Percentiles rank a stretch among this genome's conserved stretches.
Conservation (phyloP, 2,113 vertebrate species). For the Xiphophorus couchianus region DNA sequence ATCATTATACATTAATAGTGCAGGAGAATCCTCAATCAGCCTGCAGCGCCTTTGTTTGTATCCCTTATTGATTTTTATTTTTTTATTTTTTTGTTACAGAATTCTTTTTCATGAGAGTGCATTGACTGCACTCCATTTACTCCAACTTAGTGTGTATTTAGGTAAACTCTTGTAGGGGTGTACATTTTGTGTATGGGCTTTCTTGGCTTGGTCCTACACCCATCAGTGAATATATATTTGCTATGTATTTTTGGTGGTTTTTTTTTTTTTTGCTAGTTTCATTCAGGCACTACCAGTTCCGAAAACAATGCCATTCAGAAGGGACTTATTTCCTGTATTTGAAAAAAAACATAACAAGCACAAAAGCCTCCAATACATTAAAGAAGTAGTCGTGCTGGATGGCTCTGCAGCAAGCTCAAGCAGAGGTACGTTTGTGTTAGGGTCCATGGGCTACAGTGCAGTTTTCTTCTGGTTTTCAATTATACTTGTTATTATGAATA, state of each 20-base stretch:
- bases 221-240: not conserved
- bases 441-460: not conserved
- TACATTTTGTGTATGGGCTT: not conserved
- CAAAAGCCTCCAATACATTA: not conserved
- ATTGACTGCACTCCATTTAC: conserved; percentile 53
- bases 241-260: not conserved
- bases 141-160: conserved; percentile 18
- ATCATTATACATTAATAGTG: conserved; percentile 67
- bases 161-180: not conserved
- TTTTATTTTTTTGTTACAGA: conserved; percentile 12
- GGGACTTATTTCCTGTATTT: not conserved
- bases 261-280: not conserved
- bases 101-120: conserved; percentile 60
- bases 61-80: conserved; percentile 63
- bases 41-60: conserved; percentile 61
- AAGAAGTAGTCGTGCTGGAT: not conserved
- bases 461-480: not conserved
- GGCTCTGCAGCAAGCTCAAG: not conserved
- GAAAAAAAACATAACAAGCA: not conserved
- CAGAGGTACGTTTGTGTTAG: not conserved
- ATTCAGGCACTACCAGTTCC: not conserved
- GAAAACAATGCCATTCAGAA: not conserved
- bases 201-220: not conserved
- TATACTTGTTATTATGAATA: not conserved
- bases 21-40: conserved; percentile 45